phyloP scores from a whole-genome alignment of 2,888 invertebrate genomes.

The Ptychoptera contaminata region DNA sequence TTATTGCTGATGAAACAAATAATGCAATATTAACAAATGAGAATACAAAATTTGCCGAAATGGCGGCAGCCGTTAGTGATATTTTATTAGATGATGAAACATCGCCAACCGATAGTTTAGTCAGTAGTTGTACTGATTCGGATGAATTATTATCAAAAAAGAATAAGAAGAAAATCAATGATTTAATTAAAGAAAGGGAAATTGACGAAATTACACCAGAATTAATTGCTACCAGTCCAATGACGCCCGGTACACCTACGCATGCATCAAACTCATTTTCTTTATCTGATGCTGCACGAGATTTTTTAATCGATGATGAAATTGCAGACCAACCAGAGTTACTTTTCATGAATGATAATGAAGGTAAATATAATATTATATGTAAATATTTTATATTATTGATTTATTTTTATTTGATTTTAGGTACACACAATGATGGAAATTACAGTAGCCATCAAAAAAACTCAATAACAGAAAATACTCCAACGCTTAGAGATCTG shows the following conservation, averaged over 20 bases:
- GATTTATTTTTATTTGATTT: too few species aligned
- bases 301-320: slow-evolving; percentile 75
- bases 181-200: slow-evolving; percentile 20
- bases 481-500: background rate
- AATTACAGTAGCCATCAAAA: background rate
- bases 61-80: slow-evolving; percentile 53
- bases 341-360: slow-evolving; percentile 49
- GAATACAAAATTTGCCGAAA: slow-evolving; percentile 47
- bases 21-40: slow-evolving; percentile 13
- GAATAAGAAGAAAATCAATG: slow-evolving; percentile 18
- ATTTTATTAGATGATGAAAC: slow-evolving; percentile 66
- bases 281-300: slow-evolving; percentile 50
- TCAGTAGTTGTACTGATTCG: slow-evolving; percentile 31
- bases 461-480: slow-evolving; percentile 5
- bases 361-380: background rate
- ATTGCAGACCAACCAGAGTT: slow-evolving; percentile 81
- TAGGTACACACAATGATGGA: background rate
- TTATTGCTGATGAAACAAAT: background rate
- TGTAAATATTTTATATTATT: too few species aligned
- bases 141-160: slow-evolving; percentile 19
- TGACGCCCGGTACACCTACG: slow-evolving; percentile 62
- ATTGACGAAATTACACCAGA: slow-evolving; percentile 31
- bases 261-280: slow-evolving; percentile 64
- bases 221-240: slow-evolving; percentile 31
- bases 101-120: slow-evolving; percentile 65